These are phyloP conservation scores for Edolisoma coerulescens DNA, from an alignment of 2,113 vertebrate genomes.

Conservation along the genomic window DNA sequence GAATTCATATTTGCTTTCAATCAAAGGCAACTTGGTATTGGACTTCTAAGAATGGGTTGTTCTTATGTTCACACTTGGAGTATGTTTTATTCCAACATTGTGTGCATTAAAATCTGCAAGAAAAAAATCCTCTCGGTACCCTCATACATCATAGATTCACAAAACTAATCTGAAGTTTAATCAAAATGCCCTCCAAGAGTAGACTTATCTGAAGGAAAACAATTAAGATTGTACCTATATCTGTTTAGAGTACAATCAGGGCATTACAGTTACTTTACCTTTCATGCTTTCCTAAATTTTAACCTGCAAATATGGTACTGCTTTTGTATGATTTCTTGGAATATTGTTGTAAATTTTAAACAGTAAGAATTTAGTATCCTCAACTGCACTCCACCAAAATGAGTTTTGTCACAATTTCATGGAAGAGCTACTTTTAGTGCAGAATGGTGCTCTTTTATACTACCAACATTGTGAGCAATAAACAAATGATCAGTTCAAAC, in stretches of 20 bases:
- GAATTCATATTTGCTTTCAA: not conserved
- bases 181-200: not conserved
- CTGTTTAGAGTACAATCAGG: not conserved
- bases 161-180: not conserved
- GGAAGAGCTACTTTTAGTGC: not conserved
- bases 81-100: not conserved
- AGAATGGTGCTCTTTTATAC: not conserved
- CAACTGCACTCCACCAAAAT: not conserved
- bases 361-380: not conserved
- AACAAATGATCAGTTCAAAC: conserved; percentile 20
- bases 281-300: not conserved
- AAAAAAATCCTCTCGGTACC: not conserved
- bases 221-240: not conserved
- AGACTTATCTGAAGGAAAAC: not conserved
- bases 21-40: not conserved
- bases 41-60: not conserved
- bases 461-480: conserved; percentile 1
- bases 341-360: not conserved
- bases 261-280: not conserved
- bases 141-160: not conserved
- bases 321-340: not conserved
- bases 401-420: not conserved
- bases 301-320: not conserved
- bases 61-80: not conserved
- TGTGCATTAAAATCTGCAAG: not conserved